These are phyloP conservation scores for Nebria brevicollis DNA, from an alignment of 2,888 invertebrate species.

Conservation along the genomic window DNA sequence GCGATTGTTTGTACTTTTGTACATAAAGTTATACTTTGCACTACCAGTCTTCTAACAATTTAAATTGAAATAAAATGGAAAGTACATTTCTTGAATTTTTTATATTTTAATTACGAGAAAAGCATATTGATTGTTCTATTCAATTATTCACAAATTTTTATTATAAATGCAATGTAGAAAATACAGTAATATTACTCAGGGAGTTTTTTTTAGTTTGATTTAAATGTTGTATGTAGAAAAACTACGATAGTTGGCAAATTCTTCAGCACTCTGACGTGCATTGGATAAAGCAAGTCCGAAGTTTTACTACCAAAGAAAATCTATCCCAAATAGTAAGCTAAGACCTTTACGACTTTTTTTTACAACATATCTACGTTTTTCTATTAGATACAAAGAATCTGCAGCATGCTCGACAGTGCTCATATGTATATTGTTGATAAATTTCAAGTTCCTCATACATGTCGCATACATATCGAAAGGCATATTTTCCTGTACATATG, in stretches of 20 bases:
- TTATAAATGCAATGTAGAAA: not conserved
- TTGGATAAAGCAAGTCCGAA: constrained; percentile 5
- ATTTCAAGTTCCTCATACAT: not conserved
- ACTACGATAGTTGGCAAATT: not conserved
- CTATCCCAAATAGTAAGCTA: constrained; percentile 16
- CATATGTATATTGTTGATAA: constrained; percentile 3
- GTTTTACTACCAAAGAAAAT: constrained; percentile 23
- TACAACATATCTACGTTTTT: constrained; percentile 14
- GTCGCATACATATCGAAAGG: not conserved
- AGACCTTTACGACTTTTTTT: constrained; percentile 25
- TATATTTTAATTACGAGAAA: constrained; percentile 9
- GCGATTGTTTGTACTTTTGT: too few species aligned
- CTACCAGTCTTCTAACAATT: too few species aligned
- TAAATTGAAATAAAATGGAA: too few species aligned
- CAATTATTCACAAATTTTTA: not conserved
- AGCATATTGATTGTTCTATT: not conserved
- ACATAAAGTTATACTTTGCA: too few species aligned
- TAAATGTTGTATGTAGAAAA: constrained; percentile 3
- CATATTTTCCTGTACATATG: not conserved
- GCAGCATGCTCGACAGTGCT: not conserved
- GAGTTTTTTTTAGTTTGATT: constrained; percentile 9
- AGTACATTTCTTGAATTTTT: constrained; percentile 9
- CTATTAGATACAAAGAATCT: constrained; percentile 3
- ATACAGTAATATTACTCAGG: not conserved
- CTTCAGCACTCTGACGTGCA: not conserved